Evolutionary conservation across 2,888 invertebrate species (phyloP).

Genomic region (Eledona agricola): DNA sequence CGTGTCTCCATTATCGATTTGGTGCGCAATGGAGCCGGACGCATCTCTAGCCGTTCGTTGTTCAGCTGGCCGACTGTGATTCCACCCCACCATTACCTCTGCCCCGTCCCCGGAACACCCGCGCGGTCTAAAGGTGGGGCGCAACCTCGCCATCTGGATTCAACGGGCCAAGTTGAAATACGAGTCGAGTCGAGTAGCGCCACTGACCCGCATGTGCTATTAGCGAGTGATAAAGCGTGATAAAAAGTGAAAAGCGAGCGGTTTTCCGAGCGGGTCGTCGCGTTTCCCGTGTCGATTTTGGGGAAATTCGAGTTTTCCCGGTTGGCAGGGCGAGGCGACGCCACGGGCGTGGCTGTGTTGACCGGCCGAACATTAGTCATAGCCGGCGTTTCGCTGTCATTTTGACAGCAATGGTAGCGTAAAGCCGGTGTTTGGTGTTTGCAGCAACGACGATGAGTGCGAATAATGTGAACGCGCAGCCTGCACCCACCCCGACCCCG

Average conservation of each 20-base stretch:
- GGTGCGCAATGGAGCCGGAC: constrained; percentile 26
- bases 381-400: constrained; percentile 34
- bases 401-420: constrained; percentile 31
- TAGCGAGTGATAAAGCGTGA: constrained; percentile 31
- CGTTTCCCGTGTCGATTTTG: constrained; percentile 29
- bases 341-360: constrained; percentile 62
- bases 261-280: constrained; percentile 35
- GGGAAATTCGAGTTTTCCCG: constrained; percentile 20
- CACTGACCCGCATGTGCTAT: constrained; percentile 48
- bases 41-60: constrained; percentile 15
- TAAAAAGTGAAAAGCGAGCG: constrained; percentile 33
- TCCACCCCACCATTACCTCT: constrained; percentile 36
- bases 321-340: constrained; percentile 45
- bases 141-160: constrained; percentile 55
- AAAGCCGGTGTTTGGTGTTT: constrained; percentile 31
- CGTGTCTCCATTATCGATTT: constrained; percentile 44
- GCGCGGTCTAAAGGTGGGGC: constrained; percentile 40
- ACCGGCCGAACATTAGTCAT: constrained; percentile 61
- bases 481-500: constrained; percentile 58
- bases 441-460: constrained; percentile 61
- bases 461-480: constrained; percentile 60
- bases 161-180: constrained; percentile 41
- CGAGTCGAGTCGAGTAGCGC: constrained; percentile 43
- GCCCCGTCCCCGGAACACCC: constrained; percentile 30
- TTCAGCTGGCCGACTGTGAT: constrained; percentile 45